phyloP scores from a whole-genome alignment of 2,888 invertebrate species.

The Bugula neritina region DNA sequence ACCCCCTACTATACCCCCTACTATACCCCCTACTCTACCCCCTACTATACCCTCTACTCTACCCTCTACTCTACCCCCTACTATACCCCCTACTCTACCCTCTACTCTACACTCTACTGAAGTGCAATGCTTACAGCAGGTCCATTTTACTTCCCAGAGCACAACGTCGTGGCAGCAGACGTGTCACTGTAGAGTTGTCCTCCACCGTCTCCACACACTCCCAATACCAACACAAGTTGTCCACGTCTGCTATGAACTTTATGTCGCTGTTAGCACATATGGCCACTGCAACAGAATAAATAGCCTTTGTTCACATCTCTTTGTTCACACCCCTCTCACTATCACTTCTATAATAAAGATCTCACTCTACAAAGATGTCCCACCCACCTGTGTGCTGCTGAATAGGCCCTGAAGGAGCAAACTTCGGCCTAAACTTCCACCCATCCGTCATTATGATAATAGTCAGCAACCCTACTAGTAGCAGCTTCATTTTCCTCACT shows the following conservation, averaged over 20 bases:
- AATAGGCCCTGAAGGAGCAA: conserved; percentile 1
- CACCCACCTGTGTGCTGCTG: neutral
- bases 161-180: conserved; percentile 6
- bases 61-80: too few relatives aligned
- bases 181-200: neutral
- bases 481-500: neutral
- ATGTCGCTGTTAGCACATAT: neutral
- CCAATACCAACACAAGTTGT: conserved; percentile 22
- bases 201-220: conserved; percentile 10
- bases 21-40: too few relatives aligned
- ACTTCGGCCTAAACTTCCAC: neutral
- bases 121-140: neutral
- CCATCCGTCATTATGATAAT: too few relatives aligned
- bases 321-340: too few relatives aligned
- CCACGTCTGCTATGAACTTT: conserved; percentile 2
- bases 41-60: too few relatives aligned
- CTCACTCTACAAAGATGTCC: too few relatives aligned
- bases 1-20: too few relatives aligned
- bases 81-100: too few relatives aligned
- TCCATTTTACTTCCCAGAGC: conserved; percentile 18
- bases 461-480: neutral
- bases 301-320: too few relatives aligned
- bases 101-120: neutral
- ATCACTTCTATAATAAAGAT: too few relatives aligned
- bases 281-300: conserved; percentile 17